These are phyloP conservation scores for Stictonetta naevosa DNA, from an alignment of 2,113 vertebrate species.

Conservation along the genomic window DNA sequence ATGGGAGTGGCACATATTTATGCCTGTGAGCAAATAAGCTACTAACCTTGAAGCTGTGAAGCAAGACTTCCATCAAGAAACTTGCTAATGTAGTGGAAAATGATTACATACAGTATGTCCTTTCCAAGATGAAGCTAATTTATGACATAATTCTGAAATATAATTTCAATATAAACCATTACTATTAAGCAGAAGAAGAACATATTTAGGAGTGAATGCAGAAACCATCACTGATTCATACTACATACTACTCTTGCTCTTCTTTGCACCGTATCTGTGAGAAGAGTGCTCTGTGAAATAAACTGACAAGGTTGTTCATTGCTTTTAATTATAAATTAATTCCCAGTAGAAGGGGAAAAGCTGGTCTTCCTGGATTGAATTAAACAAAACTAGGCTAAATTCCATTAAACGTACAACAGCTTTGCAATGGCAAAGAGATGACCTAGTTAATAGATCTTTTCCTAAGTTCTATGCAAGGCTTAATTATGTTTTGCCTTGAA, in stretches of 20 bases:
- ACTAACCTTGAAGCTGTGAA: slow-evolving; percentile 60
- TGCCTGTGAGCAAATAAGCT: slow-evolving; percentile 78
- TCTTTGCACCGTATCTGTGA: slow-evolving; percentile 4
- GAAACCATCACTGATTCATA: neutral
- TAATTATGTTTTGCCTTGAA: slow-evolving; percentile 63
- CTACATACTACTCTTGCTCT: neutral
- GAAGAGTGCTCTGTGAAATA: slow-evolving; percentile 16
- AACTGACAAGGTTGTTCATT: slow-evolving; percentile 6
- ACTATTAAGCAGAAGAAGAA: neutral
- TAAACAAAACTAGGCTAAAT: slow-evolving; percentile 57
- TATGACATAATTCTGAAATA: neutral
- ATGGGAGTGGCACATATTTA: slow-evolving; percentile 83
- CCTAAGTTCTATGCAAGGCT: slow-evolving; percentile 32
- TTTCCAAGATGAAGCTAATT: slow-evolving; percentile 11
- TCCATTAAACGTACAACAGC: slow-evolving; percentile 49
- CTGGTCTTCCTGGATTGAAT: slow-evolving; percentile 52
- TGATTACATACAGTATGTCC: neutral
- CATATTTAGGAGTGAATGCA: neutral
- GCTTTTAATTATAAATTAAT: slow-evolving; percentile 68
- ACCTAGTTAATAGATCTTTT: slow-evolving; percentile 57
- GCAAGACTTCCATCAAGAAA: slow-evolving; percentile 50
- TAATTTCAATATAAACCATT: neutral
- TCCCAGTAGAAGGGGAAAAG: slow-evolving; percentile 27
- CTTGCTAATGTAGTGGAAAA: slow-evolving; percentile 29
- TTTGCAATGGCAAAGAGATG: slow-evolving; percentile 48